Evolutionary conservation across 2,113 vertebrate species (phyloP).

Genomic region (Bubo scandiacus): DNA sequence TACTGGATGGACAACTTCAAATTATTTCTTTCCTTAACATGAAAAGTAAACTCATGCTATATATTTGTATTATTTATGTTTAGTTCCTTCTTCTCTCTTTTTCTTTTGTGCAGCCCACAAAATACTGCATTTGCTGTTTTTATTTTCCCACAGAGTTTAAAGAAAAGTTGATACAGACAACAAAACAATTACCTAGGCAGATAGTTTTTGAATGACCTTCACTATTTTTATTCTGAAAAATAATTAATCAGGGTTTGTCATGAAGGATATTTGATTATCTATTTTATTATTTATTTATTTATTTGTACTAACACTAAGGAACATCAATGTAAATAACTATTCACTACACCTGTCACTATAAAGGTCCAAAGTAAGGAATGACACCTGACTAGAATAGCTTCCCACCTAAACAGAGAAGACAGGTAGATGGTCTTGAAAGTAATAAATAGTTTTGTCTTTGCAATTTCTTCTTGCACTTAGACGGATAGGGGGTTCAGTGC

Average conservation of each 20-base stretch:
- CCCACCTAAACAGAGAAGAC: not conserved
- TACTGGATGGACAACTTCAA: not conserved
- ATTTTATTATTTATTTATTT: not conserved
- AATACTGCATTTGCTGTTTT: not conserved
- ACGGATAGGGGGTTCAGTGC: rapidly evolving
- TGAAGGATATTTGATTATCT: not conserved
- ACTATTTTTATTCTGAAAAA: not conserved
- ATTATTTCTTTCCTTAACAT: not conserved
- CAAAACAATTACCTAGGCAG: not conserved
- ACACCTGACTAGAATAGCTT: not conserved
- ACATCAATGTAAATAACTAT: rapidly evolving
- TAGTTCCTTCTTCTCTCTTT: not conserved
- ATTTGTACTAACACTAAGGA: not conserved
- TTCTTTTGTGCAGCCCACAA: not conserved
- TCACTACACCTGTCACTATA: not conserved
- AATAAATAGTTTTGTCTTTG: not conserved
- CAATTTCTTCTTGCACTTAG: not conserved
- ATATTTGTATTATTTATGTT: not conserved
- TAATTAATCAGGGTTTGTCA: not conserved
- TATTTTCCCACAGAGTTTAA: not conserved
- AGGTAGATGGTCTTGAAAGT: not conserved
- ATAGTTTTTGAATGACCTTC: not conserved
- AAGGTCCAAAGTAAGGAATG: not conserved
- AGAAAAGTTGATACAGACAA: not conserved
- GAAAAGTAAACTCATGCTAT: not conserved